A percentile compares a stretch with the other conserved stretches of the same genome.
phyloP scores from a whole-genome alignment of 2,113 vertebrate genomes.

The Tricholaema leucomelas region DNA sequence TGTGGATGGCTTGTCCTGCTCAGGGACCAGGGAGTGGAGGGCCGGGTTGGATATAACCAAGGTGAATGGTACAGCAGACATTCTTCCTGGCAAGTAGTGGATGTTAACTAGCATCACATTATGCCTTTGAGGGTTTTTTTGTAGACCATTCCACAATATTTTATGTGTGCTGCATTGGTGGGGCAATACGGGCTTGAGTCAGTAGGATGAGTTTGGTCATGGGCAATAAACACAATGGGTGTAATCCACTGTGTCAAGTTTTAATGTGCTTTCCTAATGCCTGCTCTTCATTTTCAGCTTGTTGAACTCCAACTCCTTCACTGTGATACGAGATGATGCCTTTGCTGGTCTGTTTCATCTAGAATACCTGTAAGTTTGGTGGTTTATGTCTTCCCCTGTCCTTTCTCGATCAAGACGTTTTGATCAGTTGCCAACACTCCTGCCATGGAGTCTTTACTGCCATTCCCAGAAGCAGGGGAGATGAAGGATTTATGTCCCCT shows the following conservation, averaged over 20 bases:
- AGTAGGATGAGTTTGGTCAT: constrained; percentile 28
- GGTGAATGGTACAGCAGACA: not conserved
- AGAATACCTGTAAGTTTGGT: constrained; percentile 94
- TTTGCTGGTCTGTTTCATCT: constrained; percentile 95
- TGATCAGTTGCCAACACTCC: not conserved
- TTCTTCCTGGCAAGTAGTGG: not conserved
- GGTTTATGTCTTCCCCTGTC: not conserved
- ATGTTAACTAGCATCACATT: not conserved
- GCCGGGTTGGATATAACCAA: not conserved
- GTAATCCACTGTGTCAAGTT: not conserved
- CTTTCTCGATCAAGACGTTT: not conserved
- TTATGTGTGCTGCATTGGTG: not conserved
- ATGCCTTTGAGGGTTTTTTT: not conserved
- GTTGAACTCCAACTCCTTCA: constrained; percentile 96
- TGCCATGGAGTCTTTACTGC: not conserved
- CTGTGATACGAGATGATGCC: constrained; percentile 92
- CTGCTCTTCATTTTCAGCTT: constrained; percentile 81
- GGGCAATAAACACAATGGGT: constrained; percentile 27
- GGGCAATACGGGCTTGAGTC: not conserved
- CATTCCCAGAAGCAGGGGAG: not conserved
- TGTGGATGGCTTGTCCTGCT: not conserved
- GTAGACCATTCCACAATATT: not conserved
- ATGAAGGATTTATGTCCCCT: not conserved
- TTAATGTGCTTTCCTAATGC: constrained; percentile 11
- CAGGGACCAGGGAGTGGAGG: not conserved